Percentiles rank a stretch among this genome's conserved stretches.
Evolutionary conservation across 2,113 vertebrate species (phyloP).

Genomic region (Istiophorus platypterus): DNA sequence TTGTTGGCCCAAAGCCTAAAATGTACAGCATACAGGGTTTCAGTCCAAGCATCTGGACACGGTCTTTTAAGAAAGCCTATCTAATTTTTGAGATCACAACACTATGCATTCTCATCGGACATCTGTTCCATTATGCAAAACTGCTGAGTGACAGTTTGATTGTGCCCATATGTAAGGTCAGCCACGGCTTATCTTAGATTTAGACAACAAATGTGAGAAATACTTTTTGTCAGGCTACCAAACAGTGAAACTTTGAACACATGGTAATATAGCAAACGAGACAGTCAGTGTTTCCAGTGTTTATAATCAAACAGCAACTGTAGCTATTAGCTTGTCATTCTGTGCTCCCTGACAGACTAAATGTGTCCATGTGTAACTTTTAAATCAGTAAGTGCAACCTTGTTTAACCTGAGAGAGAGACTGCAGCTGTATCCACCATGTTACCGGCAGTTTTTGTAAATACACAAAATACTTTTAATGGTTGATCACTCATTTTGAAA

Average conservation of each 20-base stretch:
- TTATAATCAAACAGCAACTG: constrained; percentile 19
- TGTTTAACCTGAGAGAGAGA: constrained; percentile 5
- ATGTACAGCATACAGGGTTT: not conserved
- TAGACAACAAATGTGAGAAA: constrained; percentile 41
- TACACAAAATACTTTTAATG: not conserved
- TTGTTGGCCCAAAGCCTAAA: constrained; percentile 33
- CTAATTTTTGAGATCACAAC: constrained; percentile 48
- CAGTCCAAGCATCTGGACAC: constrained; percentile 44
- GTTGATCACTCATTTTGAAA: constrained; percentile 14
- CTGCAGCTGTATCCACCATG: not conserved
- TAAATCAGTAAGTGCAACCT: constrained; percentile 16
- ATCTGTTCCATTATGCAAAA: constrained; percentile 54
- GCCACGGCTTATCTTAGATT: constrained; percentile 16
- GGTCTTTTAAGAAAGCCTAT: constrained; percentile 37
- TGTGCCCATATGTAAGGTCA: constrained; percentile 23
- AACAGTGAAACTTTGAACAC: constrained; percentile 7
- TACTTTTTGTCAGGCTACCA: constrained; percentile 22
- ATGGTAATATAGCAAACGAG: not conserved
- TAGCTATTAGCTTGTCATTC: constrained; percentile 2
- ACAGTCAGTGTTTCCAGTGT: constrained; percentile 45
- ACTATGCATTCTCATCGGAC: constrained; percentile 13
- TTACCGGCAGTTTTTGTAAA: not conserved
- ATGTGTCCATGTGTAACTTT: constrained; percentile 37
- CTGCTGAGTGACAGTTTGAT: constrained; percentile 53
- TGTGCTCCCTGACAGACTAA: constrained; percentile 33